These are phyloP conservation scores for Carposina sasakii DNA, from an alignment of 1,140 invertebrate genomes.

Conservation along the genomic window DNA sequence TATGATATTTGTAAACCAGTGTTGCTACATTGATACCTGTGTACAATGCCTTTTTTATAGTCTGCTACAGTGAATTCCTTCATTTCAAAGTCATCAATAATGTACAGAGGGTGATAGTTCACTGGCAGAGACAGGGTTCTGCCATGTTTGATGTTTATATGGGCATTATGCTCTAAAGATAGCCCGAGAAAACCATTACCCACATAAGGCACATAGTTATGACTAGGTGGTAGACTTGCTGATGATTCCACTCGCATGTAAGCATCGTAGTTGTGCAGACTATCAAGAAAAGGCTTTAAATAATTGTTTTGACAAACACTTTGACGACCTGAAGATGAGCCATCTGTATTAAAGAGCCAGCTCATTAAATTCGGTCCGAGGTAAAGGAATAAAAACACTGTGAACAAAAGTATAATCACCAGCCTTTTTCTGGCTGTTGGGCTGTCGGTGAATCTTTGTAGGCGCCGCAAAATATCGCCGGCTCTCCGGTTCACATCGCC, in stretches of 20 bases:
- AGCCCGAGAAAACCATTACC: constrained; percentile 86
- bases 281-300: constrained; percentile 74
- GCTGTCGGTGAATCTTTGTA: constrained; percentile 75
- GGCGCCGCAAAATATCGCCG: constrained; percentile 65
- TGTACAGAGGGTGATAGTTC: constrained; percentile 83
- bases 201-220: constrained; percentile 81
- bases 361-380: constrained; percentile 77
- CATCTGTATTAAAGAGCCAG: constrained; percentile 73
- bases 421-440: constrained; percentile 79
- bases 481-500: constrained; percentile 56
- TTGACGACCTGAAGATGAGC: constrained; percentile 69
- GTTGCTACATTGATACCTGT: constrained; percentile 78
- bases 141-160: constrained; percentile 80
- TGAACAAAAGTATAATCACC: constrained; percentile 75
- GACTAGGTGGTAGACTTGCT: constrained; percentile 66
- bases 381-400: constrained; percentile 77
- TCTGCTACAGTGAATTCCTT: constrained; percentile 77
- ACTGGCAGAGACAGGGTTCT: constrained; percentile 81
- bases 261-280: constrained; percentile 78
- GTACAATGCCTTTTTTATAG: constrained; percentile 79
- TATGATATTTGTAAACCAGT: constrained; percentile 79
- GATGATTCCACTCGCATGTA: constrained; percentile 77
- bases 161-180: constrained; percentile 76
- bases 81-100: constrained; percentile 72
- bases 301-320: constrained; percentile 78